Conservation (phyloP, 2,888 invertebrate species). For the Mythimna albipuncta region DNA sequence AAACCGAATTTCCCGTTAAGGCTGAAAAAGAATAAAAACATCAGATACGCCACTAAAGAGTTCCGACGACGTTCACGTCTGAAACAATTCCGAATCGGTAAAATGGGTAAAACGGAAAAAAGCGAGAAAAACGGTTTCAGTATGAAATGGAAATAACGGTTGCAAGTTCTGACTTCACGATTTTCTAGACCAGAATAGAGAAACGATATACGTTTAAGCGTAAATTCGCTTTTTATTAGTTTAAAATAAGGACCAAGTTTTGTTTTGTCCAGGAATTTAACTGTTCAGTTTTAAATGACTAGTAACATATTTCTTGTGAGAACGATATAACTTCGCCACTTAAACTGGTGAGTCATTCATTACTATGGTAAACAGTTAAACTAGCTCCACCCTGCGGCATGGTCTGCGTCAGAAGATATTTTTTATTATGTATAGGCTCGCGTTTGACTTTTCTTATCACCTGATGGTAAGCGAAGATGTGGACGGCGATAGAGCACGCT, state of each 20-base stretch:
- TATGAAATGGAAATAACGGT: constrained; percentile 52
- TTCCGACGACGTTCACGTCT: constrained; percentile 44
- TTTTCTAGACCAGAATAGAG: constrained; percentile 18
- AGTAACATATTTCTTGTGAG: neutral
- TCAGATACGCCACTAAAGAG: constrained; percentile 55
- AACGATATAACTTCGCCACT: neutral
- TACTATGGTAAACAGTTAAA: neutral
- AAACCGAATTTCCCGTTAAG: constrained; percentile 69
- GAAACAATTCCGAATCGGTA: constrained; percentile 60
- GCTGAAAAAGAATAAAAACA: constrained; percentile 62
- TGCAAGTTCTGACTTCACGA: constrained; percentile 40
- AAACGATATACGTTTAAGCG: constrained; percentile 19
- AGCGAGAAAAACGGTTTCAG: constrained; percentile 26
- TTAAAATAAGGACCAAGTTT: constrained; percentile 11
- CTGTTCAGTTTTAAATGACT: neutral
- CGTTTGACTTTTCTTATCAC: too few relatives aligned
- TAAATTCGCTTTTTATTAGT: constrained; percentile 21
- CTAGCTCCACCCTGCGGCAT: too few relatives aligned
- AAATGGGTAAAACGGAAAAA: constrained; percentile 14
- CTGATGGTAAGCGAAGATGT: too few relatives aligned
- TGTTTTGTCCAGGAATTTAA: neutral
- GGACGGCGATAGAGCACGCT: too few relatives aligned
- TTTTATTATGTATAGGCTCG: too few relatives aligned
- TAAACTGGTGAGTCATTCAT: neutral
- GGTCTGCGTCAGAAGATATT: too few relatives aligned